Evolutionary conservation across 2,888 invertebrate genomes (phyloP).

Genomic region (Hypomecis punctinalis): DNA sequence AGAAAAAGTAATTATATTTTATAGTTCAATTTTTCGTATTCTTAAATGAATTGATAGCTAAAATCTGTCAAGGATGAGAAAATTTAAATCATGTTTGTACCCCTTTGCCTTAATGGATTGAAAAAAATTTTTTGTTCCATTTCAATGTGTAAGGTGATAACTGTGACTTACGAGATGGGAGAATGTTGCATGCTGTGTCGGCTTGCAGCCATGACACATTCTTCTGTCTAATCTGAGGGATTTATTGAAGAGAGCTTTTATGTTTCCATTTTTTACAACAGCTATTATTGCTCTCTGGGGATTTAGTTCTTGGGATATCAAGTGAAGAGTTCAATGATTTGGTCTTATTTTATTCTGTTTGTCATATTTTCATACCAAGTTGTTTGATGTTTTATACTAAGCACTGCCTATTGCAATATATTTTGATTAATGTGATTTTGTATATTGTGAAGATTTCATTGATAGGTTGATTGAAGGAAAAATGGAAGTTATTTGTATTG

Average conservation of each 20-base stretch:
- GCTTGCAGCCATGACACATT: constrained; percentile 74
- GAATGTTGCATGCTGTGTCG: constrained; percentile 69
- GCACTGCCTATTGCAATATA: constrained; percentile 39
- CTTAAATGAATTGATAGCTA: constrained; percentile 42
- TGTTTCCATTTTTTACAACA: constrained; percentile 54
- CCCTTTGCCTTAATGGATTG: constrained; percentile 46
- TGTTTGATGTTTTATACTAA: constrained; percentile 20
- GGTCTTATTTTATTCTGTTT: constrained; percentile 50
- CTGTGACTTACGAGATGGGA: constrained; percentile 75
- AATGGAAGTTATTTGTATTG: constrained; percentile 20
- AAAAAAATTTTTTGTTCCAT: constrained; percentile 40
- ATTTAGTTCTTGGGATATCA: constrained; percentile 71
- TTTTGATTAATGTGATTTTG: constrained; percentile 27
- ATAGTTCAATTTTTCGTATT: constrained; percentile 54
- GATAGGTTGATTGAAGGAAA: constrained; percentile 20
- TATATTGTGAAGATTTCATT: constrained; percentile 29
- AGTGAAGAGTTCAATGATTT: constrained; percentile 77
- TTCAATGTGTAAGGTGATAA: constrained; percentile 41
- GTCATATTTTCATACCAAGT: constrained; percentile 26
- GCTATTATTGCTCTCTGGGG: constrained; percentile 72
- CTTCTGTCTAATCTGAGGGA: constrained; percentile 69
- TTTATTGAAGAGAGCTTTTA: constrained; percentile 62
- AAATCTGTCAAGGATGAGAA: constrained; percentile 29
- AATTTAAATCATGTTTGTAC: constrained; percentile 40
- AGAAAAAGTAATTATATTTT: constrained; percentile 57